A percentile compares a stretch with the other conserved stretches of the same genome.
phyloP scores from a whole-genome alignment of 1,140 invertebrate species.

The Coelopa frigida region DNA sequence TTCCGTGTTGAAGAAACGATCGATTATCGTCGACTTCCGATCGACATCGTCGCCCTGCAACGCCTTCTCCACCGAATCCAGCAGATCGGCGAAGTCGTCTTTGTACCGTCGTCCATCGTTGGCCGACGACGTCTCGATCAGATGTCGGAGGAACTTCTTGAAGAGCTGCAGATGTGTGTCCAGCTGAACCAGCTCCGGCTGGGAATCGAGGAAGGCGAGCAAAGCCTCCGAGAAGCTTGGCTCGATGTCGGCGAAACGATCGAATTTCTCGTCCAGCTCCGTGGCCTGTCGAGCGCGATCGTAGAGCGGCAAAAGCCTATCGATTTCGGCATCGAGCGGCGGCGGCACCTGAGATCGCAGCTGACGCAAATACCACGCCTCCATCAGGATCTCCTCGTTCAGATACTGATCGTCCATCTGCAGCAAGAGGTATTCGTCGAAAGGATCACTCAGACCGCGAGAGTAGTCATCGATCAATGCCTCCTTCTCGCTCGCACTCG shows the following conservation, averaged over 20 bases:
- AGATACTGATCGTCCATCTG: slow-evolving; percentile 4
- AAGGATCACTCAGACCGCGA: not conserved
- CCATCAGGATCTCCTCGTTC: slow-evolving; percentile 5
- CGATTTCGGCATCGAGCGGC: slow-evolving; percentile 1
- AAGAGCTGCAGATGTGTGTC: slow-evolving; percentile 3
- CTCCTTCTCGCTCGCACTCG: not conserved
- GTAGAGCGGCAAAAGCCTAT: not conserved
- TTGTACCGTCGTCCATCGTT: not conserved
- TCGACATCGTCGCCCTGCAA: not conserved
- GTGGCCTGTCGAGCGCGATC: not conserved
- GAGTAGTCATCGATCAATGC: not conserved
- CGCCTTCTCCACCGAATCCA: not conserved
- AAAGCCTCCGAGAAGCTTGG: not conserved
- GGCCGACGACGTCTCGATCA: not conserved
- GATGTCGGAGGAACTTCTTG: not conserved
- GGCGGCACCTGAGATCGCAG: not conserved
- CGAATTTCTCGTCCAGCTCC: slow-evolving; percentile 5
- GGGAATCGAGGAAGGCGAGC: not conserved
- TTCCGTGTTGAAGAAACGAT: not conserved
- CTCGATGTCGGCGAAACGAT: not conserved
- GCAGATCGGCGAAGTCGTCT: not conserved
- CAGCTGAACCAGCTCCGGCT: not conserved
- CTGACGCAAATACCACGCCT: slow-evolving; percentile 6
- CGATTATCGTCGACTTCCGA: not conserved
- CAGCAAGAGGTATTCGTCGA: not conserved